Evolutionary conservation across 2,113 vertebrate genomes (phyloP).

Genomic region (Grammomys dolichurus): DNA sequence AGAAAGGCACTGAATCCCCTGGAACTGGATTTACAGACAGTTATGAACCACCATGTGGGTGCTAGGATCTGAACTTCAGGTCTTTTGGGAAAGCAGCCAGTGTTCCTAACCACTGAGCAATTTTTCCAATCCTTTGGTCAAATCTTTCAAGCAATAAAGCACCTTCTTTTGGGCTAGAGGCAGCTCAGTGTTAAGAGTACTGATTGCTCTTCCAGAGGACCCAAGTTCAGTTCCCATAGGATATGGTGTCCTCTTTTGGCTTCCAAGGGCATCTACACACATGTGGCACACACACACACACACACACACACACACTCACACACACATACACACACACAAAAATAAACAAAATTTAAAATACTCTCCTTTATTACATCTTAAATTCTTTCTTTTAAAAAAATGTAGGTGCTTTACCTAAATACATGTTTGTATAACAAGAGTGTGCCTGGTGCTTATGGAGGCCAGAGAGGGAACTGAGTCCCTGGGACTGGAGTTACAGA

Average conservation of each 20-base stretch:
- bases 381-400: neutral
- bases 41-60: neutral
- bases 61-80: neutral
- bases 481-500: neutral
- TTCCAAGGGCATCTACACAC: neutral
- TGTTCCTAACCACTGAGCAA: neutral
- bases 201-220: neutral
- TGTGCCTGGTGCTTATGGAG: neutral
- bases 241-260: neutral
- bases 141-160: conserved; percentile 54
- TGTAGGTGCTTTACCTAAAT: neutral
- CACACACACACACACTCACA: neutral
- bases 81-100: neutral
- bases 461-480: neutral
- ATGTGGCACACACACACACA: neutral
- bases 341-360: neutral
- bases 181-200: neutral
- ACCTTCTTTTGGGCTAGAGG: neutral
- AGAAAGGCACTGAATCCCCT: neutral
- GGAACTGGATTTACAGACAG: neutral
- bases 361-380: conserved; percentile 29
- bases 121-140: neutral
- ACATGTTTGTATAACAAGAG: neutral
- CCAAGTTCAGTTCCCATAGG: neutral
- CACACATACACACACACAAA: neutral